Evolutionary conservation across 1,140 invertebrate species (phyloP).

Genomic region (Portunus trituberculatus): DNA sequence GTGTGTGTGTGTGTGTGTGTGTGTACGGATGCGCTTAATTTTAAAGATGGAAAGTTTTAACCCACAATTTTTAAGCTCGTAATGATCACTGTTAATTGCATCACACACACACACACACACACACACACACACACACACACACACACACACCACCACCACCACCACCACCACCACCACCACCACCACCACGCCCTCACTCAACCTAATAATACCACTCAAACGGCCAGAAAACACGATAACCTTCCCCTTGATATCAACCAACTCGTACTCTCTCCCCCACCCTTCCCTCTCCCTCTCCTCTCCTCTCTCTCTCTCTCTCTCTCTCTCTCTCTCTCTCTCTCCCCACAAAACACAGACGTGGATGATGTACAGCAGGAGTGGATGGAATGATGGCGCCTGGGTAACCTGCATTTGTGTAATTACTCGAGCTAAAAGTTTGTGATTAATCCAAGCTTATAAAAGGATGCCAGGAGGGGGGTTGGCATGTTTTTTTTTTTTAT

Average conservation of each 20-base stretch:
- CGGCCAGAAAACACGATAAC: background rate
- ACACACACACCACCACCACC: no score
- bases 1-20: background rate
- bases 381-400: background rate
- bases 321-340: no score
- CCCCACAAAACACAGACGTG: no score
- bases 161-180: background rate
- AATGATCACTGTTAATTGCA: background rate
- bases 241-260: background rate
- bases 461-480: background rate
- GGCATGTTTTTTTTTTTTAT: background rate
- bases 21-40: background rate
- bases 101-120: constrained; percentile 20
- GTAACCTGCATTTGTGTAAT: background rate
- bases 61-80: background rate
- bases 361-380: background rate
- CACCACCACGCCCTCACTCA: background rate
- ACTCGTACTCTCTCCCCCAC: no score
- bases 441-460: constrained; percentile 14
- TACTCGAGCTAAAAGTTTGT: background rate
- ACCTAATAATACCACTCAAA: background rate
- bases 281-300: no score
- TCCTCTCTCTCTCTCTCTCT: no score
- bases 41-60: background rate
- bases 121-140: background rate